Base-by-base conservation (phyloP, 2,113 vertebrate species). In the Emberiza fucata region DNA sequence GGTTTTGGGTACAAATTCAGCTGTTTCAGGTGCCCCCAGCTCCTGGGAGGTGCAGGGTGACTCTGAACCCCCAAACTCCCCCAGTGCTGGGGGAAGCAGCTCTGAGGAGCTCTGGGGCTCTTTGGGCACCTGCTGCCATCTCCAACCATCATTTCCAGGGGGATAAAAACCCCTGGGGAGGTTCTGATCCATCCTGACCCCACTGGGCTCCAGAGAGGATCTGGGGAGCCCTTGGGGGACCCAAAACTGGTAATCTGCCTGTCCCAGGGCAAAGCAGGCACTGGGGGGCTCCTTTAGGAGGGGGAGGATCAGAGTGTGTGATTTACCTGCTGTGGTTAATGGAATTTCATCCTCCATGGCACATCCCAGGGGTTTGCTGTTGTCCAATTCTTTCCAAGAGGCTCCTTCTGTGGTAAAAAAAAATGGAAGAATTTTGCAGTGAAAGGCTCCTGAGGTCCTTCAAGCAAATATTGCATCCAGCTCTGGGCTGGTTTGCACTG, bases 151-250 rank as follows among this genome's bases (percentile, higher is more conserved):
- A 3, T 82, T 76, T 71, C 63, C 29, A 31, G 22, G 13, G 22
- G 17, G 24, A 1, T 2, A 2, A 20, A 69, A 37, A 0, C 5
- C 21, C 7, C 31, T 22, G 17, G 40, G 17, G 23, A 76, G 44
- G 51, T 68, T 60, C 44, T 56, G 37, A 31, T 45, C 14, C 5
- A 1, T 33, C 53, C 5, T 57, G 66, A 35, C 20, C 33, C 37
- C 61, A 12, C 2, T 44, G 45, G 9, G 14, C 63, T 79, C 53
- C 57, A 75, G 69, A 23, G 2, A 14, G 76, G 44, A 51, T 5
- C 9, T 25, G 23, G 63, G 39, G 28, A 70, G 29, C 24, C 13
- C 22, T 11, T 56, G 47, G 27, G 65, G 51, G 35, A 31, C 7
- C 28, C 22, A 12, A 78, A 11, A 44, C 40, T 53, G 37, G n/a